Percentiles rank a stretch among this genome's conserved stretches.
phyloP scores from a whole-genome alignment of 2,888 invertebrate species.

The Cynaeus angustus region DNA sequence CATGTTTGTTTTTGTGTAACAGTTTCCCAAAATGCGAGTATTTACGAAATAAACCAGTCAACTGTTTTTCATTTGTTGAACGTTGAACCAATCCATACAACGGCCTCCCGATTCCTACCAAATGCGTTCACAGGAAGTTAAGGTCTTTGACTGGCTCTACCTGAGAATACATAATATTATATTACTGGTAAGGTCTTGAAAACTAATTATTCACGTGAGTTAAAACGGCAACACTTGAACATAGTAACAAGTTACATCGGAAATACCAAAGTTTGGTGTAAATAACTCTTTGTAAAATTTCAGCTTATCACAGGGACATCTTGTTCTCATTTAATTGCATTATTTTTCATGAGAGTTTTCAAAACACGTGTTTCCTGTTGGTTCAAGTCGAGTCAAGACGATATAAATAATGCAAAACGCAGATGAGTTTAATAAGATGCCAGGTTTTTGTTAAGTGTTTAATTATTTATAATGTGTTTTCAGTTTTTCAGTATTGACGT shows the following conservation, averaged over 20 bases:
- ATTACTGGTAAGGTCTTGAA: constrained; percentile 53
- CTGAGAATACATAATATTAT: constrained; percentile 52
- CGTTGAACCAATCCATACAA: constrained; percentile 35
- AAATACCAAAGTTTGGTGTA: neutral
- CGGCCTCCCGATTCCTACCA: constrained; percentile 41
- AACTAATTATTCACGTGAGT: constrained; percentile 53
- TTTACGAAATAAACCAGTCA: neutral
- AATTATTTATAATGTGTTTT: no score
- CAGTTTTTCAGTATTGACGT: no score
- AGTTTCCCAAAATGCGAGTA: no score
- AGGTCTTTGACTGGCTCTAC: constrained; percentile 60
- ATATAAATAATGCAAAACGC: neutral
- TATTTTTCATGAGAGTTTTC: neutral
- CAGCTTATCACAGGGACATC: neutral
- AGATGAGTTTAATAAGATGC: no score
- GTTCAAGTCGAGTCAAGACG: neutral
- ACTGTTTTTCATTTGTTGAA: constrained; percentile 12
- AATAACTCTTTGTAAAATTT: neutral
- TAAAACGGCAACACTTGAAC: constrained; percentile 13
- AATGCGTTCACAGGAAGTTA: constrained; percentile 53
- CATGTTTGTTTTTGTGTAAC: constrained; percentile 5
- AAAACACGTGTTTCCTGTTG: constrained; percentile 2
- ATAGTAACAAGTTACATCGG: neutral
- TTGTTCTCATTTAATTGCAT: constrained; percentile 3
- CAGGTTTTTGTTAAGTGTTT: no score